Base-by-base conservation (phyloP, 1,140 invertebrate genomes). In the Lutraria rhynchaena region DNA sequence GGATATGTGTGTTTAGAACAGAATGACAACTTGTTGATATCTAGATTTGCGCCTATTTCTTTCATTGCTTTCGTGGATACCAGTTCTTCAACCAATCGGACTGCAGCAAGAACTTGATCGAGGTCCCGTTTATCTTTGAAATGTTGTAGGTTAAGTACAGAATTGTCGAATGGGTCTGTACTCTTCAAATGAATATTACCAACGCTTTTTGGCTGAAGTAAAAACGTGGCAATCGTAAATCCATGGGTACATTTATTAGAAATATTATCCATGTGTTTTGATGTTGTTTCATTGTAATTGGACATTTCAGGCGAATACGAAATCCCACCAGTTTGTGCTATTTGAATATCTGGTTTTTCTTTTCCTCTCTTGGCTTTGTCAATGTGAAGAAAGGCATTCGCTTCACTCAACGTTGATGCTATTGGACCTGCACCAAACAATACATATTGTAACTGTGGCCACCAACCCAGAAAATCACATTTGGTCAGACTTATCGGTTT, bases 141-240 rank as follows among this genome's bases (percentile, higher is more conserved):
- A 24, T 65, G 37, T 9, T 65, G 33, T n/a, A 35, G 22, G 24
- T 65, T n/a, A 19, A 65, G 24, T 37, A 65, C 1, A 5, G 61
- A 35, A 22, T 31, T 37, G 33, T 65, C 61, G 41, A 65, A 65
- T 37, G 61, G 61, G 33, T 65, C 61, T 5, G 31, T 44, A n/a
- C 15, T 37, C 5, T 22, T 11, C 9, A 65, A 24, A 9, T n/a
- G 13, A 1, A 65, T 27, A 11, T 2, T 13, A 11, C 61, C 61
- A 15, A 15, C 41, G 29, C 31, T 27, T 27, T 65, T 65, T 65
- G 31, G 61, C 24, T 44, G 61, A 5, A 44, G 2, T 37, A 44
- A 19, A 7, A 5, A 37, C 4, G 41, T 11, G 13, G 24, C 4
- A n/a, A 13, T n/a, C 5, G 19, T 22, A 37, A 65, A 65, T 65